Percentiles rank a stretch among this genome's conserved stretches.
These are phyloP conservation scores for Apistogramma diplotaenia DNA, from an alignment of 2,113 vertebrate species.

Conservation along the genomic window DNA sequence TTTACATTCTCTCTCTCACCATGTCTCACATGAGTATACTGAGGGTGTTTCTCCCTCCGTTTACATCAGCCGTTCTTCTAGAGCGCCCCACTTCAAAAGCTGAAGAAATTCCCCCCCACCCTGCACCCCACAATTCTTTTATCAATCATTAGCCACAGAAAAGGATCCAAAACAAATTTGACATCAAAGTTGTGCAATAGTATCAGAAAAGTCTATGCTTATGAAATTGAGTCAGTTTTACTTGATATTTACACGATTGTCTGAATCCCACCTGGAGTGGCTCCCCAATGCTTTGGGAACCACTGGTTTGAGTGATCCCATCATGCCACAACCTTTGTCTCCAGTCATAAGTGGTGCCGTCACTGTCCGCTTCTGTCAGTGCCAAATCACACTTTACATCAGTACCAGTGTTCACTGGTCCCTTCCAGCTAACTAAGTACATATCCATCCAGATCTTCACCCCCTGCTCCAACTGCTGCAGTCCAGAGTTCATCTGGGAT, in stretches of 20 bases:
- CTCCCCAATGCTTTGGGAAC: not conserved
- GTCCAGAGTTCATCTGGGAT: not conserved
- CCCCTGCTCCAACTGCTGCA: not conserved
- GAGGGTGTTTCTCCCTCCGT: not conserved
- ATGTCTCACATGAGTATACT: not conserved
- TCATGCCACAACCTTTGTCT: not conserved
- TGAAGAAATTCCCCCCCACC: not conserved
- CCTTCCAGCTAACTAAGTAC: not conserved
- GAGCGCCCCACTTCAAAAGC: not conserved
- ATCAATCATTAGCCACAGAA: no score
- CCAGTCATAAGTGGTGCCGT: not conserved
- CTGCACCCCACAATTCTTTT: not conserved
- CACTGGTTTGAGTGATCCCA: no score
- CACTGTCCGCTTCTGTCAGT: not conserved
- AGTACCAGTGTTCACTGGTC: not conserved
- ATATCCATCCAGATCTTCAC: not conserved
- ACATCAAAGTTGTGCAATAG: not conserved
- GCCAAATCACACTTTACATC: not conserved
- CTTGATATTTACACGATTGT: not conserved
- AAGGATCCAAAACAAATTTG: no score
- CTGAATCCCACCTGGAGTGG: not conserved
- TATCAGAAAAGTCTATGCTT: not conserved
- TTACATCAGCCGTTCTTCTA: not conserved
- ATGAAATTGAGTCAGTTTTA: not conserved
- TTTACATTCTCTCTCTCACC: not conserved